phyloP scores from a whole-genome alignment of 2,888 invertebrate genomes.

The Oasisia sp. region DNA sequence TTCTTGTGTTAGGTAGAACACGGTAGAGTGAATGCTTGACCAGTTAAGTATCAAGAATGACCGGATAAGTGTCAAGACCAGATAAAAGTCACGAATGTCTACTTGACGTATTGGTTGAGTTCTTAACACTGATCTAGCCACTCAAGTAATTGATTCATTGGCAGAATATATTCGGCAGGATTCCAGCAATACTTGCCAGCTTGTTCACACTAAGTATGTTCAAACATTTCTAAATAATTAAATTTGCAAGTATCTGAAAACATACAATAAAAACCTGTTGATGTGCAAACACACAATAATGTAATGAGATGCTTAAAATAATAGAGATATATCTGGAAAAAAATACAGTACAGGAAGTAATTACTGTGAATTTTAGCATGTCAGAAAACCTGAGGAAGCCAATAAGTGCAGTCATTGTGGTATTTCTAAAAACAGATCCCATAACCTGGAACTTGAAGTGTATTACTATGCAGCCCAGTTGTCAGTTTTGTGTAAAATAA shows the following conservation, averaged over 20 bases:
- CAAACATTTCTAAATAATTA: not conserved
- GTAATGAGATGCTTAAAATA: no score
- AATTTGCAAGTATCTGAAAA: no score
- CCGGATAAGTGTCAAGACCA: not conserved
- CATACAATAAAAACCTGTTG: no score
- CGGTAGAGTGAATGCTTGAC: not conserved
- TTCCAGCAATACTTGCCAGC: not conserved
- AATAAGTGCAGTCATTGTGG: no score
- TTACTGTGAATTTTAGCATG: no score
- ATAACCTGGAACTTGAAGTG: not conserved
- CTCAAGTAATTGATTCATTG: not conserved
- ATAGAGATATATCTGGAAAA: no score
- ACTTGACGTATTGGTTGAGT: not conserved
- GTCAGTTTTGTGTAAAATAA: not conserved
- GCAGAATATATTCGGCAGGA: not conserved
- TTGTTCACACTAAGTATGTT: not conserved
- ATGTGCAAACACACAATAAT: no score
- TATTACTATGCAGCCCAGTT: not conserved
- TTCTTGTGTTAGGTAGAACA: not conserved
- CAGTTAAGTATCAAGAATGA: not conserved
- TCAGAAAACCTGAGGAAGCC: no score
- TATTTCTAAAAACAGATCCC: not conserved
- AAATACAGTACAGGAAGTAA: no score
- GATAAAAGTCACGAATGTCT: not conserved
- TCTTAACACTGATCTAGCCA: not conserved